These are phyloP conservation scores for Erpetoichthys calabaricus DNA, from an alignment of 2,797 vertebrate genomes.

Conservation along the genomic window DNA sequence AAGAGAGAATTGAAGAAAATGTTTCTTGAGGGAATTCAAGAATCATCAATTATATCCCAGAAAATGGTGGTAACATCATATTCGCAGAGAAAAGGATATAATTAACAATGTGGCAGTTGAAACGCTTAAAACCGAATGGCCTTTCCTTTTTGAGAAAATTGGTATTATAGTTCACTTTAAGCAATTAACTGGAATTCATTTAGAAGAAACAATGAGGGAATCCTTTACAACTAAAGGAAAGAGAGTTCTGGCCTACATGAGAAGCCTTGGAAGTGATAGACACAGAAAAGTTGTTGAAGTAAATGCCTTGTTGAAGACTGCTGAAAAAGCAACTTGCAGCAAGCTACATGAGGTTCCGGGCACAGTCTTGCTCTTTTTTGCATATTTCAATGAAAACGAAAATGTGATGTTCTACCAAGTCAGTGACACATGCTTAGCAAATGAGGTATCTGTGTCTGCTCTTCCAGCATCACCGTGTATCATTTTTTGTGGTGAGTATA, in stretches of 20 bases:
- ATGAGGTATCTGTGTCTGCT: not conserved
- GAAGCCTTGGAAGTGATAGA: conserved; percentile 1
- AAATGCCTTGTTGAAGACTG: not conserved
- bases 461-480: conserved; percentile 1
- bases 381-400: not conserved
- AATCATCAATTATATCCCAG: not conserved
- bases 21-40: not conserved
- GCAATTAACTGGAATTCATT: conserved; percentile 1
- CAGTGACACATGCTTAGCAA: not conserved
- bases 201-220: not conserved
- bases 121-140: not conserved
- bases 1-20: too few species aligned
- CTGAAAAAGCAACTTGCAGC: not conserved
- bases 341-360: not conserved
- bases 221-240: conserved; percentile 1
- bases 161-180: not conserved
- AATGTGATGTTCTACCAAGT: not conserved
- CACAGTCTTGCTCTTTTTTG: not conserved
- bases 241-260: conserved; percentile 5
- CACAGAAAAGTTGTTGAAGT: not conserved
- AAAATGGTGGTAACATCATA: not conserved
- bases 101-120: not conserved
- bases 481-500: conserved; percentile 6
- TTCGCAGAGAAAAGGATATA: conserved; percentile 1
- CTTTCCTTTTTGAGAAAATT: not conserved